Percentiles rank a stretch among this genome's conserved stretches.
These are phyloP conservation scores for Ursus arctos DNA, from an alignment of 2,113 vertebrate genomes.

Conservation along the genomic window DNA sequence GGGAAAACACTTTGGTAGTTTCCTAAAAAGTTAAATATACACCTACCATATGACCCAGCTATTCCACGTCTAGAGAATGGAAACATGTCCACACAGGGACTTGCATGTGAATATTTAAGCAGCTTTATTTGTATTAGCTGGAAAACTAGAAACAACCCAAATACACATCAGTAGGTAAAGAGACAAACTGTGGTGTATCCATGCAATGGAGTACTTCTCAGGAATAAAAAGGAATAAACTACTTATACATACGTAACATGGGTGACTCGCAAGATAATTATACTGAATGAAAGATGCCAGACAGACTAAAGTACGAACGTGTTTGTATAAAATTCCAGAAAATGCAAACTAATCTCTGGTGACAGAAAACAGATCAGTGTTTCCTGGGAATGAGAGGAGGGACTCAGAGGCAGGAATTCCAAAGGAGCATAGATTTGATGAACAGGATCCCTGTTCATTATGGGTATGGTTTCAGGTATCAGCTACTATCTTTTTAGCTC, in stretches of 20 bases:
- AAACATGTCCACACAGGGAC: neutral
- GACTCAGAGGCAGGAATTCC: neutral
- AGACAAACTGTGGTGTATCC: neutral
- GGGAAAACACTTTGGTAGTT: neutral
- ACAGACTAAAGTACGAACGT: neutral
- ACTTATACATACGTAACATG: too few relatives aligned
- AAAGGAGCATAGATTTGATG: neutral
- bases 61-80: neutral
- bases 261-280: neutral
- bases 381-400: neutral
- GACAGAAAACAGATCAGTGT: neutral
- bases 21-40: neutral
- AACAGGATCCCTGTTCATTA: too few relatives aligned
- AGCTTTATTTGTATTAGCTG: neutral
- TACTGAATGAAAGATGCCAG: neutral
- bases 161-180: neutral
- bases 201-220: neutral
- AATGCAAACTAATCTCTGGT: neutral
- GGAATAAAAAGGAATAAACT: neutral
- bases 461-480: neutral
- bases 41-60: neutral
- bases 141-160: neutral
- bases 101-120: neutral
- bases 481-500: neutral
- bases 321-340: neutral